Percentiles rank a stretch among this genome's conserved stretches.
These are phyloP conservation scores for Penaeus indicus DNA, from an alignment of 1,140 invertebrate species.

Conservation along the genomic window DNA sequence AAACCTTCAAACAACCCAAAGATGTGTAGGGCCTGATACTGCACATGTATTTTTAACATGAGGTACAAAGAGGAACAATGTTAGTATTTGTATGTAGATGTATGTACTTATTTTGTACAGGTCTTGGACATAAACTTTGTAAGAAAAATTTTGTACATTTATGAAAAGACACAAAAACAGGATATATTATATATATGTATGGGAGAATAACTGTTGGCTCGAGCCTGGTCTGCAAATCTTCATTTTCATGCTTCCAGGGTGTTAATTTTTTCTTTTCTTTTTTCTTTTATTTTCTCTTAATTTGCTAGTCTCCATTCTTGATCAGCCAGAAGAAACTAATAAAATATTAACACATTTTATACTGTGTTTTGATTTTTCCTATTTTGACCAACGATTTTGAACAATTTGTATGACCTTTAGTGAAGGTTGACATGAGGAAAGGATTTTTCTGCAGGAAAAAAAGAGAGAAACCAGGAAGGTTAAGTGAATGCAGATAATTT, in stretches of 20 bases:
- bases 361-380: background rate
- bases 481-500: no score
- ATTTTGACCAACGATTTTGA: no score
- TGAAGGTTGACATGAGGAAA: no score
- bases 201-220: constrained; percentile 29
- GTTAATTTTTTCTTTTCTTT: constrained; percentile 8
- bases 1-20: constrained; percentile 41
- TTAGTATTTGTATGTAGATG: constrained; percentile 50
- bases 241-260: constrained; percentile 34
- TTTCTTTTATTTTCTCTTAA: constrained; percentile 3
- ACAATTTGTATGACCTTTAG: no score
- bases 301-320: constrained; percentile 51
- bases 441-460: no score
- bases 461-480: no score
- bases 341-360: constrained; percentile 35
- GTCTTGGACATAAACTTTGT: constrained; percentile 44
- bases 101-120: constrained; percentile 64
- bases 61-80: constrained; percentile 55
- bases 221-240: constrained; percentile 1
- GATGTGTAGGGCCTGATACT: constrained; percentile 51
- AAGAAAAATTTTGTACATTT: constrained; percentile 59
- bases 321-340: constrained; percentile 34
- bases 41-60: constrained; percentile 30
- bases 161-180: constrained; percentile 40
- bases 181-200: constrained; percentile 34